These are phyloP conservation scores for Sebastes matsubarae DNA, from an alignment of 2,797 vertebrate genomes.

Conservation along the genomic window DNA sequence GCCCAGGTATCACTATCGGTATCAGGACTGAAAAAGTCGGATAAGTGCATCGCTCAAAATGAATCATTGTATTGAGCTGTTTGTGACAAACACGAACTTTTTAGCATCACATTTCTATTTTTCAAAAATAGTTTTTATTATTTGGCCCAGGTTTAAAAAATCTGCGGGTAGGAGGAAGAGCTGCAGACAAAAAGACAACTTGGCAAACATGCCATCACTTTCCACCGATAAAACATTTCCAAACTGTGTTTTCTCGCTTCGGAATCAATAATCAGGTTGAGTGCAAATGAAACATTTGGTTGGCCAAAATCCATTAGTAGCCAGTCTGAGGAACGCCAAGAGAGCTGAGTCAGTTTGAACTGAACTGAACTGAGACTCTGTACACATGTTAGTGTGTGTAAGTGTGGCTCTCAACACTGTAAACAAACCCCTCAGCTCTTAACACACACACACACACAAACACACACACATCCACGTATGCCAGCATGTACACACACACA, in stretches of 20 bases:
- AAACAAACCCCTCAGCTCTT: conserved; percentile 77
- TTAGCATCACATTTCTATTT: conserved; percentile 12
- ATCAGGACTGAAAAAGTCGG: too few species aligned
- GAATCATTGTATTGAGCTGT: background rate
- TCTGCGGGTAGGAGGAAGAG: conserved; percentile 1
- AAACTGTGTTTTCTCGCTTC: conserved; percentile 49
- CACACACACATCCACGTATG: background rate
- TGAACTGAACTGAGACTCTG: conserved; percentile 69
- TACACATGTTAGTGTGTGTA: conserved; percentile 77
- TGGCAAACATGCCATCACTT: conserved; percentile 48
- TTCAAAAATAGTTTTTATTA: background rate
- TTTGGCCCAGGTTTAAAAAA: conserved; percentile 18
- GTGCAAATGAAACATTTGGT: conserved; percentile 64
- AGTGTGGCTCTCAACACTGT: conserved; percentile 75
- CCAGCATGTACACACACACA: conserved; percentile 26
- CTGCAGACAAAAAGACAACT: conserved; percentile 27
- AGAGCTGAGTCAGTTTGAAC: conserved; percentile 69
- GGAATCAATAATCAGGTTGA: conserved; percentile 67
- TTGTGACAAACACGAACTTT: background rate
- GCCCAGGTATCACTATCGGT: too few species aligned
- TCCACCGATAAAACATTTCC: conserved; percentile 3
- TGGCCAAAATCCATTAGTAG: conserved; percentile 54
- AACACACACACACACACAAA: conserved; percentile 51
- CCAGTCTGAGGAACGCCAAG: conserved; percentile 45
- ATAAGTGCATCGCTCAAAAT: background rate